Evolutionary conservation across 2,888 invertebrate genomes (phyloP), one percentile per base, ranked within the genome.

Genomic region (Heliconius ethilla): DNA sequence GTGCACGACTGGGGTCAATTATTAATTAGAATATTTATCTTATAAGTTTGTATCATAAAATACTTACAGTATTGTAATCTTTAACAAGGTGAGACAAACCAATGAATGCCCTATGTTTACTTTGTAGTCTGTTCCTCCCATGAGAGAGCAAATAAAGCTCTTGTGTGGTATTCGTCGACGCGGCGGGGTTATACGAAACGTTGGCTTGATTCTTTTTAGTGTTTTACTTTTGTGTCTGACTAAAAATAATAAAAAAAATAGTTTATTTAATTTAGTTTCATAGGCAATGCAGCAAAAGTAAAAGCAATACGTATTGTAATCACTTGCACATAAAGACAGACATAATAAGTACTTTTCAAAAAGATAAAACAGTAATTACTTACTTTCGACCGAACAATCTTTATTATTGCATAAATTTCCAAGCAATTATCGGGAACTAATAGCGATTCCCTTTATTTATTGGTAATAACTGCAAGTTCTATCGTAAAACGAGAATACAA

Each of bases 341-440:
- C n/a, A 69, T 25, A 69, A 69, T 69, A 13, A 33, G 11, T 29
- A 55, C 1, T 70, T 10, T 51, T 55, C n/a, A 22, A 55, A 29
- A 55, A 55, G 55, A 67, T 70, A 70, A 55, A 70, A 33, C 27
- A 33, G 33, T 33, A 70, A 55, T 51, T 70, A 70, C 55, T 29
- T 70, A 70, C 70, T 70, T 70, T 70, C 55, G 55, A 70, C 55
- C 55, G 22, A 33, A 55, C n/a, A 55, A 33, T 33, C 13, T 55
- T 33, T 55, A 55, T 15, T 29, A 70, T 51, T 70, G 55, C 29
- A 33, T 70, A 70, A 29, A 70, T 55, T 70, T 55, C 29, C n/a
- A 33, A 55, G 33, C 70, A 22, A 55, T 55, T 70, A 70, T 55
- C 55, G 11, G 11, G 33, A 70, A 55, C 55, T 29, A 70, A 70